Conservation (phyloP, 2,888 invertebrate genomes). For the Megalurothrips usitatus region DNA sequence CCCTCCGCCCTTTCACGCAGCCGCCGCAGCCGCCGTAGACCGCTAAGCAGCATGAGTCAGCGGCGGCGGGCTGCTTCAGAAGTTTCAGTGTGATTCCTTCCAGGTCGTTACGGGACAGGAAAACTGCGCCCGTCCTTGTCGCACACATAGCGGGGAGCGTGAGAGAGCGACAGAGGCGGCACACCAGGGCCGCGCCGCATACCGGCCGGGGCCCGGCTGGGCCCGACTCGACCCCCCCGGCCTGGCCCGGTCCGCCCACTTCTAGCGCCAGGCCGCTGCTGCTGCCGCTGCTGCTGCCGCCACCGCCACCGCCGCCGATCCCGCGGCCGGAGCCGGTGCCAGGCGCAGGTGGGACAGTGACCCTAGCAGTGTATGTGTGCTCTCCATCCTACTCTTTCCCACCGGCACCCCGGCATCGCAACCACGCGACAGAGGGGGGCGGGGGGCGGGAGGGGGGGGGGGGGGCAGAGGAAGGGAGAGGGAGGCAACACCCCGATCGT, state of each 20-base stretch:
- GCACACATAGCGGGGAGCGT: too few relatives aligned
- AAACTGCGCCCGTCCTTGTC: too few relatives aligned
- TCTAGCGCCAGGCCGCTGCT: background rate
- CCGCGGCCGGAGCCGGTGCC: background rate
- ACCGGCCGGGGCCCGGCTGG: background rate
- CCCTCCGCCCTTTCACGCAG: too few relatives aligned
- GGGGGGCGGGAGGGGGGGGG: too few relatives aligned
- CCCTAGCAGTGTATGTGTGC: background rate
- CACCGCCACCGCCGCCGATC: background rate
- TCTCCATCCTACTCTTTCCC: too few relatives aligned
- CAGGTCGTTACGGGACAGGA: too few relatives aligned
- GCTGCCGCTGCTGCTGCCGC: background rate
- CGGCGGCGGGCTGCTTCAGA: background rate
- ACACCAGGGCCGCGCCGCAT: background rate
- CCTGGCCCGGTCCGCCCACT: background rate
- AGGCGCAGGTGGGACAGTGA: constrained; percentile 1
- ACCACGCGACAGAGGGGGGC: too few relatives aligned
- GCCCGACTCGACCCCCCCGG: background rate
- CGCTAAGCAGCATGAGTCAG: background rate
- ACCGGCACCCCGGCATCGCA: too few relatives aligned
- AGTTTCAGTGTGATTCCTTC: too few relatives aligned
- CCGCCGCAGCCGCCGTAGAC: background rate
- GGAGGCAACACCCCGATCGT: too few relatives aligned
- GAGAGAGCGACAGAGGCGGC: too few relatives aligned
- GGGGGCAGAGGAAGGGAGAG: too few relatives aligned